Evolutionary conservation across 1,140 invertebrate genomes (phyloP), one percentile per base, ranked within the genome.

Genomic region (Drosophila kohkoa): DNA sequence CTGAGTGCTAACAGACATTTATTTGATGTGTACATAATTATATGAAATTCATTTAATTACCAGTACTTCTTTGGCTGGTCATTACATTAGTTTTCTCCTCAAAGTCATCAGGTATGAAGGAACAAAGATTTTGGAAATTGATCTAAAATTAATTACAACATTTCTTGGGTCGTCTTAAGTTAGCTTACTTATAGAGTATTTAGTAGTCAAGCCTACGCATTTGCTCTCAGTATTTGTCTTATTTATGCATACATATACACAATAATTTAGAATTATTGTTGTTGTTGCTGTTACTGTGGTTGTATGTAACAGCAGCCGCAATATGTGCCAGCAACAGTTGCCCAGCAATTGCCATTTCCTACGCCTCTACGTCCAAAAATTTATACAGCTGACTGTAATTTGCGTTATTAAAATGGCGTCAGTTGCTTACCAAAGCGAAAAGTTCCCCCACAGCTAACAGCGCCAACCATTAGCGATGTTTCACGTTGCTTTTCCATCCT

Each of bases 321-420:
- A 78, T 81, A 82, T 78, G 81, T 75, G 81, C 58, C 82, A 85
- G 75, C 78, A 85, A 85, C 82, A 85, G 81, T 85, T 81, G 75
- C 82, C 67, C 58, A 64, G 66, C 62, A 54, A 60, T 58, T 11
- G 51, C 41, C 45, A 58, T 38, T 52, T 6, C 49, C 49, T 30
- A 30, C 10, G 3, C 25, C 6, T n/a, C 5, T 16, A 48, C 75
- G 16, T 28, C 67, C 77, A 80, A 88, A 80, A 88, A 86, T 88
- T 77, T 80, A 79, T 83, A 82, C 83, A 83, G 80, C 69, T 80
- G 73, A 67, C 73, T 83, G 77, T 89, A 89, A 88, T 87, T 87
- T 87, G 75, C 72, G 82, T 87, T 86, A 87, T 86, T 87, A 87
- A 86, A 86, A 86, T 87, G 82, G 82, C 82, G 82, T 86, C 82